These are phyloP conservation scores for Grammomys surdaster DNA, from an alignment of 2,113 vertebrate genomes.

Conservation along the genomic window DNA sequence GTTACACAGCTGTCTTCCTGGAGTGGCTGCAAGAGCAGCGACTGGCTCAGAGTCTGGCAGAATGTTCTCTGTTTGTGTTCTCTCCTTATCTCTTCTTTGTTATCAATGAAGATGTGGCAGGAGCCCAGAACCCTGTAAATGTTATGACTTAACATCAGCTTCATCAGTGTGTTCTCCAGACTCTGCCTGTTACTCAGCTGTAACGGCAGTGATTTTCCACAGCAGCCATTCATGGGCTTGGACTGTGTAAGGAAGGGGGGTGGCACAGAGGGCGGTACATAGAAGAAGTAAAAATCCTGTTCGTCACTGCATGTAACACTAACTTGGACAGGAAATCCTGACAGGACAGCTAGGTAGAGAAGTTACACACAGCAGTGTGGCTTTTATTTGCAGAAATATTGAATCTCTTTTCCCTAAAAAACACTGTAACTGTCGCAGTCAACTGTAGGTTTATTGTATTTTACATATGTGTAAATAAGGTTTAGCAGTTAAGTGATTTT, in stretches of 20 bases:
- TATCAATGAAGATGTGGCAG: conserved; percentile 49
- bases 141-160: conserved; percentile 32
- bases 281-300: conserved; percentile 21
- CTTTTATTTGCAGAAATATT: neutral
- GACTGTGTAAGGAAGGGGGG: conserved; percentile 45
- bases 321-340: neutral
- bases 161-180: conserved; percentile 10
- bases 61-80: conserved; percentile 2
- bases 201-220: conserved; percentile 73
- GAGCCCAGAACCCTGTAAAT: conserved; percentile 25
- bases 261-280: conserved; percentile 16
- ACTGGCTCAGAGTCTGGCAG: conserved; percentile 5
- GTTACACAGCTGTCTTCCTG: neutral
- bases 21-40: neutral
- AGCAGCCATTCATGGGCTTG: conserved; percentile 51
- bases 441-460: neutral
- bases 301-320: neutral
- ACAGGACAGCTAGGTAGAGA: neutral
- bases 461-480: neutral
- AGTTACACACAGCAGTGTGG: neutral
- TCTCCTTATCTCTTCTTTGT: conserved; percentile 26
- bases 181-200: conserved; percentile 34
- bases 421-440: neutral
- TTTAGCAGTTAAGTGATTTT: conserved; percentile 3
- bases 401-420: neutral